Evolutionary conservation across 2,888 invertebrate species (phyloP), one percentile per base, ranked within the genome.

Genomic region (Dioctria rufipes): DNA sequence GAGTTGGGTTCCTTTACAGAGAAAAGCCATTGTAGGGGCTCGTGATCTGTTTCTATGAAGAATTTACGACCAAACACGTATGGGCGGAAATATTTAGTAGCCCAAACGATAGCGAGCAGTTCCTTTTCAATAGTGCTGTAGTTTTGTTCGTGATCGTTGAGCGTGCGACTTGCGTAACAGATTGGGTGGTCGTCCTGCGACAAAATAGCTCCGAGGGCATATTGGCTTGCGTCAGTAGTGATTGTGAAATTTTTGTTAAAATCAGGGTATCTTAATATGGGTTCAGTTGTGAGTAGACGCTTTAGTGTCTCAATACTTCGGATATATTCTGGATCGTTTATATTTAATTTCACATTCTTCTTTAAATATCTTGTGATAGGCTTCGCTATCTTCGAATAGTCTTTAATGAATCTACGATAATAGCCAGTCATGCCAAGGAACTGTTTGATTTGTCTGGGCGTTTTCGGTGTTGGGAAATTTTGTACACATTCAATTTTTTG

Each of bases 41-140:
- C 83, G 80, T 89, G 89, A 77, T 89, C 89, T 0, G 88, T 89
- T 3, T 86, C 85, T 0, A 89, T 87, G 0, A 81, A 85, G 51
- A 89, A 88, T 78, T 85, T 85, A 46, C 83, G 83, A 1, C 87
- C 87, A 63, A 86, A 87, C 4, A 88, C 8, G 43, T 87, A 87
- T 0, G 86, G 87, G 51, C 86, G 63, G 51, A 87, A 87, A 69
- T 87, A 85, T 82, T 87, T 86, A 0, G 83, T 82, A 0, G 85
- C 86, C 86, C 85, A 86, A 0, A 87, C 84, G 6, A 88, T 49
- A 25, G 25, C 25, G 25, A 25, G 25, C 25, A 25, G 25, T 2
- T 25, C 25, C 25, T 25, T 81, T 40, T 78, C 80, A 6, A 81
- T 80, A 3, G 81, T 81, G 11, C 75, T 75, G 51, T 86, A 86